A percentile compares a stretch with the other conserved stretches of the same genome.
These are phyloP conservation scores for Dermatemys mawii DNA, from an alignment of 2,113 vertebrate species.

Conservation along the genomic window DNA sequence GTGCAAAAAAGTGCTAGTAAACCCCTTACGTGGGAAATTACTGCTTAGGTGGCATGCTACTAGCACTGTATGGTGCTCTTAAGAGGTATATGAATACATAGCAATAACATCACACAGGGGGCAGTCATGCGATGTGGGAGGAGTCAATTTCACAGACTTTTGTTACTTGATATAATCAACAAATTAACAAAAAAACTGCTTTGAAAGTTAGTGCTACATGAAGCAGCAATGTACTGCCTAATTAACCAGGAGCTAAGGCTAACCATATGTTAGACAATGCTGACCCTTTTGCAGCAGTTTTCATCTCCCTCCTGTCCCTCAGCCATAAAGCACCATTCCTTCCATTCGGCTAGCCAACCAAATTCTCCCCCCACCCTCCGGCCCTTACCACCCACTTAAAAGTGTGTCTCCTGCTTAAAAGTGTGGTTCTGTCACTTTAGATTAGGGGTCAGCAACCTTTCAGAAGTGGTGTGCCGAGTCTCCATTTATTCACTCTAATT, in stretches of 20 bases:
- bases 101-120: slow-evolving; percentile 1
- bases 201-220: background rate
- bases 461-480: too few species aligned
- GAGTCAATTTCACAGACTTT: background rate
- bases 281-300: too few species aligned
- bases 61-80: slow-evolving; percentile 1
- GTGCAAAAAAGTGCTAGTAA: slow-evolving; percentile 65
- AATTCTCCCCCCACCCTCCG: too few species aligned
- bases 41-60: slow-evolving; percentile 40
- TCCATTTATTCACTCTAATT: too few species aligned
- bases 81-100: background rate
- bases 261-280: background rate
- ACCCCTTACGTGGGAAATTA: slow-evolving; percentile 50
- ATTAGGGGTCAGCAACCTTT: too few species aligned
- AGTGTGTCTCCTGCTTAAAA: too few species aligned
- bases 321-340: too few species aligned
- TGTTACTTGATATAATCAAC: background rate
- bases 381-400: too few species aligned
- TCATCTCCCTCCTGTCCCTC: too few species aligned
- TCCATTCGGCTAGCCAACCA: too few species aligned
- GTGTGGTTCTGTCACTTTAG: background rate
- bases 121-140: background rate
- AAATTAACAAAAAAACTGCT: background rate
- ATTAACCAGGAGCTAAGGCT: background rate
- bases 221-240: background rate